phyloP scores from a whole-genome alignment of 2,113 vertebrate genomes.

The Neofelis nebulosa region DNA sequence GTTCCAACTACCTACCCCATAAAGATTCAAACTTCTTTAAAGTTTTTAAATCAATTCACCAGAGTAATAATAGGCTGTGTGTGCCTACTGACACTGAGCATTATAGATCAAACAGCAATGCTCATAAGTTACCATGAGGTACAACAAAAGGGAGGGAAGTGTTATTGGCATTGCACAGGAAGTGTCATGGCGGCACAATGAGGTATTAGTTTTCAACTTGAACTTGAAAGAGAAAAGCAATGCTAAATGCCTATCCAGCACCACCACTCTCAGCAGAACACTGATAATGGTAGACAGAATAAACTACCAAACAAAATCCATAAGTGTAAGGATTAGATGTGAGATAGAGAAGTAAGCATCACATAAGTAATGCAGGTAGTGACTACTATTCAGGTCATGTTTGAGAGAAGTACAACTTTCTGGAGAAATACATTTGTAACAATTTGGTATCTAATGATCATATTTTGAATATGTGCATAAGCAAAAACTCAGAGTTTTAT shows the following conservation, averaged over 20 bases:
- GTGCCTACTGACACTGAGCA: not conserved
- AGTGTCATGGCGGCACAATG: not conserved
- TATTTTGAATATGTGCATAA: not conserved
- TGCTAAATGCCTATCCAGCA: not conserved
- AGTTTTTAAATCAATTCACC: not conserved
- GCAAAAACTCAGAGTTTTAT: not conserved
- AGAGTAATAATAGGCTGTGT: not conserved
- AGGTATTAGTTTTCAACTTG: conserved; percentile 10
- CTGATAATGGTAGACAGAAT: not conserved
- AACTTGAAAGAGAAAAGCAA: not conserved
- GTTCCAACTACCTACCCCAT: not conserved
- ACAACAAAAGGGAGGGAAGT: not conserved
- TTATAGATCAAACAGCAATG: not conserved
- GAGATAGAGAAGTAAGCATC: not conserved
- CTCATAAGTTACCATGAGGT: not conserved
- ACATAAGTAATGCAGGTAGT: not conserved
- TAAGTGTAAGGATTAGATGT: not conserved
- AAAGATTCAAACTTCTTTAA: not conserved
- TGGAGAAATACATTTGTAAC: not conserved
- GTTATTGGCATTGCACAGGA: not conserved
- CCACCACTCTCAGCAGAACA: not conserved
- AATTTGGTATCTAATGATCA: not conserved
- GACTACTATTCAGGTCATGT: not conserved
- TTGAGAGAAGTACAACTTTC: not conserved
- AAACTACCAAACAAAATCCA: not conserved